Percentiles rank a stretch among this genome's conserved stretches.
phyloP scores from a whole-genome alignment of 1,140 invertebrate species.

The Drosophila busckii region DNA sequence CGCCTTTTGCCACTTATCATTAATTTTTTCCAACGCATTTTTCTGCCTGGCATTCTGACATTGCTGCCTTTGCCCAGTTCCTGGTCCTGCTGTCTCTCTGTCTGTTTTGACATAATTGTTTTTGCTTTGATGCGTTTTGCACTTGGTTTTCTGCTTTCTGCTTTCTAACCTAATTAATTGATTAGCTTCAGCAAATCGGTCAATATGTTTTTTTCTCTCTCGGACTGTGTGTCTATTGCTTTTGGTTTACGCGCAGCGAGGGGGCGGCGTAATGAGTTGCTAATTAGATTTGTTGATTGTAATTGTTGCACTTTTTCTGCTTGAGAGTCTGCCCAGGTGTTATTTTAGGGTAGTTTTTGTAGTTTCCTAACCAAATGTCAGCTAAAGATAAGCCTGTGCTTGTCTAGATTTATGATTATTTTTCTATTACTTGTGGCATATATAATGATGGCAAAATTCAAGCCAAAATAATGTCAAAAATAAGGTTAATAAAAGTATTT shows the following conservation, averaged over 20 bases:
- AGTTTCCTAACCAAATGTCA: too few relatives aligned
- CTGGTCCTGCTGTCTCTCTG: conserved; percentile 12
- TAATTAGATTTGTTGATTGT: conserved; percentile 72
- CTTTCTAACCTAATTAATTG: conserved; percentile 64
- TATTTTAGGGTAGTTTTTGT: background rate
- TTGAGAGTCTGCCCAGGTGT: conserved; percentile 34
- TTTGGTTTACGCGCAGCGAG: conserved; percentile 26
- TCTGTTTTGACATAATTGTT: conserved; percentile 73
- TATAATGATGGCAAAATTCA: too few relatives aligned
- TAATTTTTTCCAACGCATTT: conserved; percentile 72
- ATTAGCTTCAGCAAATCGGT: conserved; percentile 76
- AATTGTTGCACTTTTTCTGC: conserved; percentile 17
- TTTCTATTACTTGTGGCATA: too few relatives aligned
- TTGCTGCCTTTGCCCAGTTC: conserved; percentile 38
- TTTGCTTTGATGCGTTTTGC: conserved; percentile 37
- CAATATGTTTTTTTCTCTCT: conserved; percentile 56
- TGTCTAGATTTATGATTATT: too few relatives aligned
- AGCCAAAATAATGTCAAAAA: too few relatives aligned
- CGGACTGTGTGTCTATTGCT: conserved; percentile 20
- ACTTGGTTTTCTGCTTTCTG: background rate
- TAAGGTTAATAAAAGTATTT: too few relatives aligned
- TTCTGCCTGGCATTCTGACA: conserved; percentile 69
- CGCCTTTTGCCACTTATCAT: conserved; percentile 64
- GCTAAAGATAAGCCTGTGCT: too few relatives aligned
- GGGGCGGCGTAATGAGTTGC: conserved; percentile 67